A percentile compares a stretch with the other conserved stretches of the same genome.
Conservation (phyloP, 2,113 vertebrate genomes). For the Daboia siamensis region DNA sequence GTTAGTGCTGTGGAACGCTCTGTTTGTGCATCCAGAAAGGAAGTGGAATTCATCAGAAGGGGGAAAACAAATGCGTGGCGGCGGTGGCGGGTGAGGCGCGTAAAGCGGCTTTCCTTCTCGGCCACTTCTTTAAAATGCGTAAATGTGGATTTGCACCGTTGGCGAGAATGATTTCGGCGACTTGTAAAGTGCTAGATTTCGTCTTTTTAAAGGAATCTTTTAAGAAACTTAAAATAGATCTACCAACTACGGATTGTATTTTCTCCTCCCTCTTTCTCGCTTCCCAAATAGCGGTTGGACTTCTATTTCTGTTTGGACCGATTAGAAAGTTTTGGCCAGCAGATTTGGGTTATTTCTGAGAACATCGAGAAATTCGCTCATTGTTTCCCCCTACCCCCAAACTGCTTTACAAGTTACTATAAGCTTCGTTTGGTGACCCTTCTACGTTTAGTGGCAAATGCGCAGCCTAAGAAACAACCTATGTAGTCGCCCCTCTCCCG, state of each 20-base stretch:
- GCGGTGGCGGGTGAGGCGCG: neutral
- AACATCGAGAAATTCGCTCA: neutral
- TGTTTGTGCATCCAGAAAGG: neutral
- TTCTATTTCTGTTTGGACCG: neutral
- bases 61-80: conserved; percentile 17
- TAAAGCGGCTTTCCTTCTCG: neutral
- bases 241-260: neutral
- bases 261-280: neutral
- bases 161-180: neutral
- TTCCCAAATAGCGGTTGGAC: neutral
- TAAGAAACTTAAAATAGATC: neutral
- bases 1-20: neutral
- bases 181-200: neutral
- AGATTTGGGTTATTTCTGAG: neutral
- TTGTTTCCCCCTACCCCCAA: neutral
- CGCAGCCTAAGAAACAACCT: too few species aligned
- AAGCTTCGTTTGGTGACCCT: neutral
- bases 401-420: too few species aligned
- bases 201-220: neutral
- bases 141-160: neutral
- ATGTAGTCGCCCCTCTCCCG: too few species aligned
- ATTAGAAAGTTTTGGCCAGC: neutral
- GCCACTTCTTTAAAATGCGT: neutral
- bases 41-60: neutral
- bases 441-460: neutral